These are phyloP conservation scores for Gnatocerus cornutus DNA, from an alignment of 2,888 invertebrate genomes.

Conservation along the genomic window DNA sequence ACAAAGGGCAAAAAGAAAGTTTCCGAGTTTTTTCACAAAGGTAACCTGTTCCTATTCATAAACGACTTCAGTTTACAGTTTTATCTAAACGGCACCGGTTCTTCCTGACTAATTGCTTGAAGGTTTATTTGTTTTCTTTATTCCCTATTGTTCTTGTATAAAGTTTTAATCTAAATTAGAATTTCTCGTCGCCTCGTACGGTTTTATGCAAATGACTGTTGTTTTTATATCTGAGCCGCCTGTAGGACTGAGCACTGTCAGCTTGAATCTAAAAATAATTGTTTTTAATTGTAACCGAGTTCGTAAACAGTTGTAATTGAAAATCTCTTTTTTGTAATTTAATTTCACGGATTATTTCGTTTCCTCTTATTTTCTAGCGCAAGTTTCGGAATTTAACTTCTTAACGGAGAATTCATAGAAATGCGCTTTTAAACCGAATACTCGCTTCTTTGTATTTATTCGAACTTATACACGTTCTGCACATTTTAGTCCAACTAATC, in stretches of 20 bases:
- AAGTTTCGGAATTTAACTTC: constrained; percentile 46
- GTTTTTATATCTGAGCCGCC: constrained; percentile 54
- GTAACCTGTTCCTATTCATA: constrained; percentile 17
- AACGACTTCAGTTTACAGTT: constrained; percentile 37
- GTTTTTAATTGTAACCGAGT: constrained; percentile 58
- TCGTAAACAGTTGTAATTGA: constrained; percentile 57
- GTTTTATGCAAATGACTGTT: constrained; percentile 57
- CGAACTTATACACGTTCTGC: constrained; percentile 23
- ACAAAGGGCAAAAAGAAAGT: not conserved
- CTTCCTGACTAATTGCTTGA: constrained; percentile 53
- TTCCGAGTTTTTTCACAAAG: constrained; percentile 3
- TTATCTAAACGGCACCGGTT: constrained; percentile 52
- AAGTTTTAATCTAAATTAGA: constrained; percentile 60
- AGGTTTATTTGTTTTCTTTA: constrained; percentile 57
- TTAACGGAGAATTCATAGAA: constrained; percentile 43
- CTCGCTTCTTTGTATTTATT: constrained; percentile 25
- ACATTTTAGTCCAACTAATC: constrained; percentile 27
- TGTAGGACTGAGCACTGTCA: constrained; percentile 48
- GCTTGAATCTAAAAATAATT: constrained; percentile 56
- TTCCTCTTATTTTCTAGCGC: constrained; percentile 46
- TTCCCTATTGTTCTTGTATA: constrained; percentile 56
- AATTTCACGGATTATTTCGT: constrained; percentile 51
- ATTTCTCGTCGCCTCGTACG: constrained; percentile 55
- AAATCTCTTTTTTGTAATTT: constrained; percentile 52
- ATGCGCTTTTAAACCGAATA: constrained; percentile 23